Evolutionary conservation across 2,888 invertebrate genomes (phyloP).

Genomic region (Monochamus alternatus): DNA sequence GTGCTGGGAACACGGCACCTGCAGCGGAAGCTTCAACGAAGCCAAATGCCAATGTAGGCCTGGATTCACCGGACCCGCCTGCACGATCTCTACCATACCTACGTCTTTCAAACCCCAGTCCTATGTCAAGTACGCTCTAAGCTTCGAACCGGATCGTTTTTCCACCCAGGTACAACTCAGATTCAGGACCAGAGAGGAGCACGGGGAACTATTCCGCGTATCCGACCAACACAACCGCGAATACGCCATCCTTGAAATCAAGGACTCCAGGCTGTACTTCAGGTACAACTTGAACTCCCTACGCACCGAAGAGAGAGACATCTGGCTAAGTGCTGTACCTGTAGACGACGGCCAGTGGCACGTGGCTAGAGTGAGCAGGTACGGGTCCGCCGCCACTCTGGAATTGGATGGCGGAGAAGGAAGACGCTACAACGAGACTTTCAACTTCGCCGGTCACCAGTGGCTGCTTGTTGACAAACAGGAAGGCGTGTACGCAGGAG

Average conservation of each 20-base stretch:
- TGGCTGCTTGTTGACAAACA: slow-evolving; percentile 94
- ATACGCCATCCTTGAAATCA: slow-evolving; percentile 93
- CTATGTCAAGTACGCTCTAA: slow-evolving; percentile 96
- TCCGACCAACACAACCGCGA: slow-evolving; percentile 95
- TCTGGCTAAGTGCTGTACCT: slow-evolving; percentile 91
- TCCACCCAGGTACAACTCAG: slow-evolving; percentile 93
- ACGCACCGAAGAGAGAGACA: slow-evolving; percentile 90
- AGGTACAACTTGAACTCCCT: slow-evolving; percentile 94
- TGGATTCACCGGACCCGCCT: slow-evolving; percentile 94
- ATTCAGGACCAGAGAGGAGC: slow-evolving; percentile 94
- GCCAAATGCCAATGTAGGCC: slow-evolving; percentile 95
- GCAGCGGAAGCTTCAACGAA: slow-evolving; percentile 91
- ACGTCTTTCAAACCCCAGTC: slow-evolving; percentile 95
- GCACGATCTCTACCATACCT: slow-evolving; percentile 88
- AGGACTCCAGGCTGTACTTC: slow-evolving; percentile 91
- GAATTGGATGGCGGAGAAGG: slow-evolving; percentile 97
- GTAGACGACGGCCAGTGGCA: slow-evolving; percentile 99
- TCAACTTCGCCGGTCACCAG: slow-evolving; percentile 91
- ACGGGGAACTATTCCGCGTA: slow-evolving; percentile 94
- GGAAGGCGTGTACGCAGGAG: slow-evolving; percentile 95
- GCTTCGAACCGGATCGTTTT: slow-evolving; percentile 94
- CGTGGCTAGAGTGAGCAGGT: slow-evolving; percentile 91
- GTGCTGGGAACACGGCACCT: slow-evolving; percentile 96
- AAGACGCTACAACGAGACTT: slow-evolving; percentile 92
- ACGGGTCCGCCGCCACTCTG: slow-evolving; percentile 93